Evolutionary conservation across 2,888 invertebrate genomes (phyloP).

Genomic region (Meliscaeva auricollis): DNA sequence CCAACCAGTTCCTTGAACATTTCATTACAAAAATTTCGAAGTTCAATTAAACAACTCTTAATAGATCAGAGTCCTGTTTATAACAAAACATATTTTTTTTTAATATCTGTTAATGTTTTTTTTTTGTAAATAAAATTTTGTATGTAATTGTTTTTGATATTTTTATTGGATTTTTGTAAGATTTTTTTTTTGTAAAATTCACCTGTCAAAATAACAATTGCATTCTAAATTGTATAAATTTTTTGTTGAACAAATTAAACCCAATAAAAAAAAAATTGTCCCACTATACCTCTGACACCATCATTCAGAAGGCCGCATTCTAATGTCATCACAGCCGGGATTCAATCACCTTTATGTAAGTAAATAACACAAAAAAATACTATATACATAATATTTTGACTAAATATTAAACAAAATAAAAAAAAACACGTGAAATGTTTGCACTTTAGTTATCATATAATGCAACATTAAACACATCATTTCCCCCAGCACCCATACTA

Average conservation of each 20-base stretch:
- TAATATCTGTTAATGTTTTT: background rate
- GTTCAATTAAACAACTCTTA: slow-evolving; percentile 35
- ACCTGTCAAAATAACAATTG: slow-evolving; percentile 13
- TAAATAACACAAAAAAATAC: slow-evolving; percentile 77
- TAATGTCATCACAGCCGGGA: slow-evolving; percentile 64
- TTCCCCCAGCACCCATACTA: slow-evolving; percentile 53
- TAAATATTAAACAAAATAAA: background rate
- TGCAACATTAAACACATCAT: slow-evolving; percentile 43
- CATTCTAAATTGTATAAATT: slow-evolving; percentile 18
- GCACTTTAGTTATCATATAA: slow-evolving; percentile 50
- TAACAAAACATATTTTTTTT: slow-evolving; percentile 13
- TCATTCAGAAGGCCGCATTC: slow-evolving; percentile 69
- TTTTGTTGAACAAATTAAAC: slow-evolving; percentile 40
- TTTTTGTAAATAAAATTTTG: slow-evolving; percentile 48
- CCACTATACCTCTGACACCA: slow-evolving; percentile 66
- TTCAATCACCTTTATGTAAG: slow-evolving; percentile 70
- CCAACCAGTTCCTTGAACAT: background rate
- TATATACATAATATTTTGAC: slow-evolving; percentile 48
- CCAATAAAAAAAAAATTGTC: slow-evolving; percentile 33
- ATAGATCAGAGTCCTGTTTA: slow-evolving; percentile 43
- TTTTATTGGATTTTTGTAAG: slow-evolving; percentile 39
- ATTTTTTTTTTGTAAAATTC: slow-evolving; percentile 33
- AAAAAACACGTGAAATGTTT: slow-evolving; percentile 33
- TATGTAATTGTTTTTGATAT: slow-evolving; percentile 23
- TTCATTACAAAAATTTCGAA: background rate